Conservation (phyloP, 2,113 vertebrate species). For the Corythaeola cristata region DNA sequence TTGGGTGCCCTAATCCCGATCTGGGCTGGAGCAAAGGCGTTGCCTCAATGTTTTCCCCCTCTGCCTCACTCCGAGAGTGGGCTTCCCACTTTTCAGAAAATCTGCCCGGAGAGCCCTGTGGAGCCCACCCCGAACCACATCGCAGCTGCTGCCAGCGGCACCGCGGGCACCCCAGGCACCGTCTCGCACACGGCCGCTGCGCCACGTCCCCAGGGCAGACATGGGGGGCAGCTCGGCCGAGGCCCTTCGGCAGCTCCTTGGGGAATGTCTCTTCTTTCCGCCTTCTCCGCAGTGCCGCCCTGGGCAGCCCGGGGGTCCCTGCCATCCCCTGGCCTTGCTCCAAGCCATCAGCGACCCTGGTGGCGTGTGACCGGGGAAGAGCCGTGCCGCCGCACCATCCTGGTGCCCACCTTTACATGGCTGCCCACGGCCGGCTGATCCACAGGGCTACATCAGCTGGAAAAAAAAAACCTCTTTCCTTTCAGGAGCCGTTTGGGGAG, state of each 20-base stretch:
- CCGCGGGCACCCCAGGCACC: not conserved
- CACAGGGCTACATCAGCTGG: not conserved
- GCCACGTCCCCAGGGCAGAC: accelerated
- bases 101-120: accelerated
- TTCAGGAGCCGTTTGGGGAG: not conserved
- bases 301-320: not conserved
- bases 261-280: not conserved
- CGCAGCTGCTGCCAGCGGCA: accelerated
- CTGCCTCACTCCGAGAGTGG: accelerated
- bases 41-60: not conserved
- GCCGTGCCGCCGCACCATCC: not conserved
- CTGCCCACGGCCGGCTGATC: accelerated
- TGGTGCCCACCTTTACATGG: not conserved
- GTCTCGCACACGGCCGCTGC: accelerated
- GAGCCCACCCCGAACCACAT: accelerated
- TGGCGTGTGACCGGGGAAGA: accelerated
- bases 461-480: not conserved
- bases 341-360: not conserved
- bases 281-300: not conserved
- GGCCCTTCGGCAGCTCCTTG: not conserved
- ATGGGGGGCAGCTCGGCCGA: not conserved
- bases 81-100: not conserved
- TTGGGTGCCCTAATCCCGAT: not conserved
- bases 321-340: not conserved
- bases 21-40: not conserved